Percentiles rank a stretch among this genome's conserved stretches.
These are phyloP conservation scores for Oeneis ivallda DNA, from an alignment of 2,888 invertebrate species.

Conservation along the genomic window DNA sequence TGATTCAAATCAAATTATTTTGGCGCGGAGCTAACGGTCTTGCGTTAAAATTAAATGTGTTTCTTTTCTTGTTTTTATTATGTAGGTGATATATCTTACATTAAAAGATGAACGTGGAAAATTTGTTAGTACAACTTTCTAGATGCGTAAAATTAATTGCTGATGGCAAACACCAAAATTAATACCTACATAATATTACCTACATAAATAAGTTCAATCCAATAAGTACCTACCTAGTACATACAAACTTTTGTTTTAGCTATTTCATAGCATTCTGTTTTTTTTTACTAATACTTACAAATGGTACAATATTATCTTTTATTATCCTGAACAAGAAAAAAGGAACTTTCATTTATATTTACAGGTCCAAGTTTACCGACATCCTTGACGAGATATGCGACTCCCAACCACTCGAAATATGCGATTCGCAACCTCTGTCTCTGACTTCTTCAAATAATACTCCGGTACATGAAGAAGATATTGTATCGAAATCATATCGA, in stretches of 20 bases:
- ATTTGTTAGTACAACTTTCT: neutral
- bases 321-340: neutral
- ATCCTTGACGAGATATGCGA: conserved; percentile 58
- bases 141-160: neutral
- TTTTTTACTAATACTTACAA: neutral
- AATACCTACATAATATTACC: no score
- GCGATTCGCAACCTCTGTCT: conserved; percentile 67
- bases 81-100: no score
- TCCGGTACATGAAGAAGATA: conserved; percentile 17
- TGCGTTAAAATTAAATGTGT: no score
- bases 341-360: conserved; percentile 27
- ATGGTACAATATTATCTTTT: no score
- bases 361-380: conserved; percentile 64
- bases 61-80: no score
- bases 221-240: no score
- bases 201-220: no score
- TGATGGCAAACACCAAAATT: no score
- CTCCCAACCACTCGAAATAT: conserved; percentile 64
- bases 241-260: no score
- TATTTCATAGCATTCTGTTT: neutral
- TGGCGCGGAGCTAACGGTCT: neutral
- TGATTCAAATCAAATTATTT: neutral
- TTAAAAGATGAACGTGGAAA: neutral
- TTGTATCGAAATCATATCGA: conserved; percentile 36
- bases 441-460: conserved; percentile 49